These are phyloP conservation scores for Caenorhabditis uteleia DNA, from an alignment of 2,888 invertebrate species.

Conservation along the genomic window DNA sequence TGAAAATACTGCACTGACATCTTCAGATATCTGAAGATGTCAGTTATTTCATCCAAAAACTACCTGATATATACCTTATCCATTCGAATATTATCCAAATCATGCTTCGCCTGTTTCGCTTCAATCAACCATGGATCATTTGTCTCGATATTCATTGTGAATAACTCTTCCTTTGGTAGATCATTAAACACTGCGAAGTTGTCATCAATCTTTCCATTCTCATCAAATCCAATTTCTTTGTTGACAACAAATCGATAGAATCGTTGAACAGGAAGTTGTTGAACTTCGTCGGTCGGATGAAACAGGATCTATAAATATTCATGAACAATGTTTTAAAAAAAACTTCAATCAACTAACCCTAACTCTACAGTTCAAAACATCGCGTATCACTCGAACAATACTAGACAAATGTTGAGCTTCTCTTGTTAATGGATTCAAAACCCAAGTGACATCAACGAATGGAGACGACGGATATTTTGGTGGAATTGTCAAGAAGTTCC, in stretches of 20 bases:
- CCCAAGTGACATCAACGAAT: constrained; percentile 81
- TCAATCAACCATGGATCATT: constrained; percentile 83
- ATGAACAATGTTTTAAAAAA: not conserved
- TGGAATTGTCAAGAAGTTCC: not conserved
- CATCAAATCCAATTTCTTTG: constrained; percentile 84
- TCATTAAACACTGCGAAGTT: constrained; percentile 77
- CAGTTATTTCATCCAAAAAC: not conserved
- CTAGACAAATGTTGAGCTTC: constrained; percentile 58
- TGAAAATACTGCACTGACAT: constrained; percentile 85
- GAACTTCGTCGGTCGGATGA: constrained; percentile 91
- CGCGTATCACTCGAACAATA: constrained; percentile 76
- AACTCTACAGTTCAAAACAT: constrained; percentile 87
- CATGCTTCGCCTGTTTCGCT: constrained; percentile 76
- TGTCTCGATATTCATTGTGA: constrained; percentile 78
- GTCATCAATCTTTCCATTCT: constrained; percentile 75
- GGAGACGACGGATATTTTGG: constrained; percentile 72
- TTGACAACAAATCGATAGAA: constrained; percentile 94
- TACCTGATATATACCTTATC: constrained; percentile 78
- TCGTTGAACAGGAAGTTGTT: constrained; percentile 95
- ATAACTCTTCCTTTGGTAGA: constrained; percentile 86
- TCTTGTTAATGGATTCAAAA: constrained; percentile 90
- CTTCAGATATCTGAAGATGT: constrained; percentile 25
- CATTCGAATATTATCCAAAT: constrained; percentile 91
- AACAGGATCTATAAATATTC: constrained; percentile 76
- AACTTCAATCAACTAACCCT: constrained; percentile 71